Percentiles rank a stretch among this genome's conserved stretches.
Evolutionary conservation across 2,888 invertebrate species (phyloP).

Genomic region (Diarsia dahlii): DNA sequence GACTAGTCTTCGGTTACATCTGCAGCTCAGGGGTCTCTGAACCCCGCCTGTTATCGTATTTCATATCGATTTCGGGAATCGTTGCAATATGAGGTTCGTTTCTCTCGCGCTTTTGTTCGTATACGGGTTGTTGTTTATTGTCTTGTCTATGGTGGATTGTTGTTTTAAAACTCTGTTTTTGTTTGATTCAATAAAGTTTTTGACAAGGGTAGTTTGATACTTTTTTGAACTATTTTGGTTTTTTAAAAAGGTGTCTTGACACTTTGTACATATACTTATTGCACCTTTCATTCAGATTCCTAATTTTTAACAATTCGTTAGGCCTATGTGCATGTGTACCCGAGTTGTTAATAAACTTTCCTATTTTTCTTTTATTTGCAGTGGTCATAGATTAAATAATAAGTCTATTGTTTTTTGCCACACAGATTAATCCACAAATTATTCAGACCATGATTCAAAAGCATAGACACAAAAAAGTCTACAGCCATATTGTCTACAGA

Average conservation of each 20-base stretch:
- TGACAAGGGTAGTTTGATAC: background rate
- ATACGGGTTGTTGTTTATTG: slow-evolving; percentile 7
- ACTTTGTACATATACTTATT: background rate
- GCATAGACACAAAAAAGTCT: background rate
- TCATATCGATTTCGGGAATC: slow-evolving; percentile 60
- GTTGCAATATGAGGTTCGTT: slow-evolving; percentile 40
- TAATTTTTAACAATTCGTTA: no score
- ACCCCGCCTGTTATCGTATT: slow-evolving; percentile 65
- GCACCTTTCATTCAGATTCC: background rate
- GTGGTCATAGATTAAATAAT: background rate
- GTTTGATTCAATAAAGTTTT: background rate
- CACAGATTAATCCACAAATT: background rate
- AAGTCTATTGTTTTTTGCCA: background rate
- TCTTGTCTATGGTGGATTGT: background rate
- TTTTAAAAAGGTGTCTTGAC: background rate
- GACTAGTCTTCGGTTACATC: slow-evolving; percentile 68
- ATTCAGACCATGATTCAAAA: background rate
- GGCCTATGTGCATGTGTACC: background rate
- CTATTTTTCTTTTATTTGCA: background rate
- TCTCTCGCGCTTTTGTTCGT: slow-evolving; percentile 14
- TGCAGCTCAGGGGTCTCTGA: slow-evolving; percentile 70
- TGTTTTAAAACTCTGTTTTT: background rate
- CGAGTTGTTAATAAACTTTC: background rate
- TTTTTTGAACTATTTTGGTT: background rate
- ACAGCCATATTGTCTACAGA: background rate